Evolutionary conservation across 2,113 vertebrate genomes (phyloP), one percentile per base, ranked within the genome.

Genomic region (Mionectes macconnelli): DNA sequence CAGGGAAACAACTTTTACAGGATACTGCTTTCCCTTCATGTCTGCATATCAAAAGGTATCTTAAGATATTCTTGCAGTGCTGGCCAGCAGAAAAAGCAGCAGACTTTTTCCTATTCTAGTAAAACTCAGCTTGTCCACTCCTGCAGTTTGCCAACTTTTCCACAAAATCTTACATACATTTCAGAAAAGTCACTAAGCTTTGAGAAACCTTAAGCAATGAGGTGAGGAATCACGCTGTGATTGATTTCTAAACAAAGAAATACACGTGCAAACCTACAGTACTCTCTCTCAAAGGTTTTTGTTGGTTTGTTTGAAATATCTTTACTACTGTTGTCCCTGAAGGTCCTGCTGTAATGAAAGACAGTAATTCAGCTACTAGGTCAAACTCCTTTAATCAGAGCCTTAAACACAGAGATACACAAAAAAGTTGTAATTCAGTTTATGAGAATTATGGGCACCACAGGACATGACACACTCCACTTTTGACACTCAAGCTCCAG

Each of bases 31-130:
- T 72, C 62, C 73, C 28, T 62, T 60, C 18, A 6, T 1, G 8
- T 24, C 20, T 62, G 17, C 1, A 0, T 27, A 33, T 33, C 2
- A 3, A 17, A 55, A 27, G 35, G 1, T 8, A 39, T 10, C 27
- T 55, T 45, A 49, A 78, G 60, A 23, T 33, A 18, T 33, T 50
- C 45, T 35, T 74, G 55, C 45, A 60, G 7, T 64, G 30, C 35
- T 40, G 78, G 47, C 25, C 18, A 18, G 7, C 4, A 9, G 35
- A 49, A 59, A 76, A 50, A 70, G 27, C 4, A 83, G 33, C 37
- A 49, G 28, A 19, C 9, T 17, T 66, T 10, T 33, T 18, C 39
- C 57, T 37, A 2, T 11, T 59, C 57, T 66, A 23, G 45, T 50
- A 25, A 50, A 92, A 37, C 44, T 52, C 35, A 40, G 25, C n/a